These are phyloP conservation scores for Alectoris magna DNA, from an alignment of 2,797 vertebrate genomes.

Conservation along the genomic window DNA sequence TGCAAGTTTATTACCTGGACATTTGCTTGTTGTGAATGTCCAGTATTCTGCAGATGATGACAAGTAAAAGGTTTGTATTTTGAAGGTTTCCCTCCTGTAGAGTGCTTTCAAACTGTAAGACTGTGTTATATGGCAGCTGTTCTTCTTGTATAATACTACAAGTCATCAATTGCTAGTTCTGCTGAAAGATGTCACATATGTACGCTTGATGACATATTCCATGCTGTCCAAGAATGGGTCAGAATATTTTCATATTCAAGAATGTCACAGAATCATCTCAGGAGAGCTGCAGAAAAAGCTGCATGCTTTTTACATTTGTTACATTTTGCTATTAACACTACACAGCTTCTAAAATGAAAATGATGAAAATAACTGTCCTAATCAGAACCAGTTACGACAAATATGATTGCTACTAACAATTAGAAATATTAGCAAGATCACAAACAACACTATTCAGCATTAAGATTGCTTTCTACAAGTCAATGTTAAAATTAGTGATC, in stretches of 20 bases:
- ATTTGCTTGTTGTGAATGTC: conserved; percentile 70
- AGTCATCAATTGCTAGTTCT: conserved; percentile 64
- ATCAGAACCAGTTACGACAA: conserved; percentile 7
- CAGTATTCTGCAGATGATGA: conserved; percentile 58
- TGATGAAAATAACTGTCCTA: conserved; percentile 41
- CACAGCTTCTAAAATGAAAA: conserved; percentile 38
- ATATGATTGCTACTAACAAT: conserved; percentile 10
- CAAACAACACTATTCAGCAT: not conserved
- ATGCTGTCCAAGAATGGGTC: not conserved
- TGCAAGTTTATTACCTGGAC: conserved; percentile 76
- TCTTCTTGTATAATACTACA: conserved; percentile 30
- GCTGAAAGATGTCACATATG: conserved; percentile 68
- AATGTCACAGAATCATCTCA: conserved; percentile 35
- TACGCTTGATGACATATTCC: conserved; percentile 31
- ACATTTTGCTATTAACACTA: not conserved
- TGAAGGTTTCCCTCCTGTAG: conserved; percentile 64
- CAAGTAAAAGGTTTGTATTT: conserved; percentile 75
- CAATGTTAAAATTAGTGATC: conserved; percentile 23
- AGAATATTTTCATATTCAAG: conserved; percentile 18
- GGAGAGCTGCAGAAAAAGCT: conserved; percentile 22
- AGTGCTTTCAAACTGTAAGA: conserved; percentile 57
- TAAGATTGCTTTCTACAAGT: not conserved
- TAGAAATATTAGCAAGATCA: conserved; percentile 17
- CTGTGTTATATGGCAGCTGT: conserved; percentile 60
- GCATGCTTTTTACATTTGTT: not conserved